phyloP scores from a whole-genome alignment of 1,140 invertebrate species.

The Drosophila auraria region DNA sequence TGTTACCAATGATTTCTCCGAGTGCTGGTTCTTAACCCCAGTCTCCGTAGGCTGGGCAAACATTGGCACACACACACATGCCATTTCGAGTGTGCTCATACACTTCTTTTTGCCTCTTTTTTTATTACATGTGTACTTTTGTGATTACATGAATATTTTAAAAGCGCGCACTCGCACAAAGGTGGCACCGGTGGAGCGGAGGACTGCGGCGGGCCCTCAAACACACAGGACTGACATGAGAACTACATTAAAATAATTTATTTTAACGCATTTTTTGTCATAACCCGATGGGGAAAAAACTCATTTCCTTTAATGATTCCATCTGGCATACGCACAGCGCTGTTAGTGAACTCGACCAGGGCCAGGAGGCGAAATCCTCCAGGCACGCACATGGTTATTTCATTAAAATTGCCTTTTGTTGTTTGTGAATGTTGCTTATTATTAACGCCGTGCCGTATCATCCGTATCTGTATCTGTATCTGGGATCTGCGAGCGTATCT shows the following conservation, averaged over 20 bases:
- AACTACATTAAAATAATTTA: slow-evolving; percentile 84
- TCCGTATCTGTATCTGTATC: slow-evolving; percentile 38
- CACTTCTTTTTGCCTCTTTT: slow-evolving; percentile 42
- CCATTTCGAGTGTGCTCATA: slow-evolving; percentile 45
- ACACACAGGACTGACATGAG: slow-evolving; percentile 68
- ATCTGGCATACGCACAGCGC: slow-evolving; percentile 72
- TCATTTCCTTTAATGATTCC: slow-evolving; percentile 84
- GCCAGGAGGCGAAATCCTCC: slow-evolving; percentile 34
- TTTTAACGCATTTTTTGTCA: slow-evolving; percentile 84
- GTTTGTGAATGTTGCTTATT: slow-evolving; percentile 83
- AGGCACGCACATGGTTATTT: slow-evolving; percentile 79
- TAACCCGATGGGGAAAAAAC: slow-evolving; percentile 83
- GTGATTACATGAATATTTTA: slow-evolving; percentile 84
- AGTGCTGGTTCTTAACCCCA: slow-evolving; percentile 28
- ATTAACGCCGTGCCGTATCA: slow-evolving; percentile 75
- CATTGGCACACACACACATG: slow-evolving; percentile 60
- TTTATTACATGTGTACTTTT: slow-evolving; percentile 84
- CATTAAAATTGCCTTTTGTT: slow-evolving; percentile 84
- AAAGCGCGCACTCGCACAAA: slow-evolving; percentile 62
- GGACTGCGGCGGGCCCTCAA: slow-evolving; percentile 9
- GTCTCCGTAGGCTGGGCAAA: slow-evolving; percentile 56
- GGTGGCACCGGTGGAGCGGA: slow-evolving; percentile 21
- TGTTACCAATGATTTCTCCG: background rate
- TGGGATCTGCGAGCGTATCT: slow-evolving; percentile 16
- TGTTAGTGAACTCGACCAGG: slow-evolving; percentile 52